Conservation (phyloP, 1,140 invertebrate species). For the Harpegnathos saltator region DNA sequence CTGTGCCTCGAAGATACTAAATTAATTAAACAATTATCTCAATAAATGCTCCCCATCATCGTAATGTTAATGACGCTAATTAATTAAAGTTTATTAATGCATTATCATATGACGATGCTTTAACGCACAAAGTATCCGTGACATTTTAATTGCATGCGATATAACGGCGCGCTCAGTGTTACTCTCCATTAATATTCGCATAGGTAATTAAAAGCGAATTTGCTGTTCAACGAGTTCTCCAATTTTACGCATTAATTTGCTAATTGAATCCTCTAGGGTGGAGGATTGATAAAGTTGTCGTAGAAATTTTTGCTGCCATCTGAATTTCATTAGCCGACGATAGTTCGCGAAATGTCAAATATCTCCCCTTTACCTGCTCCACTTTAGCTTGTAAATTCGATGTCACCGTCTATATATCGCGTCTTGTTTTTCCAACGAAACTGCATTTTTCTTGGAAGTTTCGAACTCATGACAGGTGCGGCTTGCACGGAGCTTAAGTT, state of each 20-base stretch:
- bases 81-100: conserved; percentile 63
- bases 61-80: conserved; percentile 58
- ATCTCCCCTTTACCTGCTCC: no score
- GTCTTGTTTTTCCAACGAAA: conserved; percentile 27
- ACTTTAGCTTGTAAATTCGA: conserved; percentile 30
- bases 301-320: conserved; percentile 9
- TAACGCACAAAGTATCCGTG: conserved; percentile 59
- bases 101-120: conserved; percentile 61
- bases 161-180: conserved; percentile 58
- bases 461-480: conserved; percentile 54
- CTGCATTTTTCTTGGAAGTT: conserved; percentile 25
- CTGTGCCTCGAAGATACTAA: conserved; percentile 13
- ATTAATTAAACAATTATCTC: conserved; percentile 50
- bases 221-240: conserved; percentile 59
- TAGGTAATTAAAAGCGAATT: conserved; percentile 64
- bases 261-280: conserved; percentile 59
- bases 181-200: conserved; percentile 63
- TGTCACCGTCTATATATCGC: neutral
- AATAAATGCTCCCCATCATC: conserved; percentile 54
- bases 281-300: conserved; percentile 50
- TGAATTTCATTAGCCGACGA: conserved; percentile 32
- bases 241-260: conserved; percentile 68
- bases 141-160: conserved; percentile 63
- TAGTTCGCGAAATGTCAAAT: neutral
- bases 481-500: conserved; percentile 28